Conservation (phyloP, 2,113 vertebrate species). For the Puntigrus tetrazona region DNA sequence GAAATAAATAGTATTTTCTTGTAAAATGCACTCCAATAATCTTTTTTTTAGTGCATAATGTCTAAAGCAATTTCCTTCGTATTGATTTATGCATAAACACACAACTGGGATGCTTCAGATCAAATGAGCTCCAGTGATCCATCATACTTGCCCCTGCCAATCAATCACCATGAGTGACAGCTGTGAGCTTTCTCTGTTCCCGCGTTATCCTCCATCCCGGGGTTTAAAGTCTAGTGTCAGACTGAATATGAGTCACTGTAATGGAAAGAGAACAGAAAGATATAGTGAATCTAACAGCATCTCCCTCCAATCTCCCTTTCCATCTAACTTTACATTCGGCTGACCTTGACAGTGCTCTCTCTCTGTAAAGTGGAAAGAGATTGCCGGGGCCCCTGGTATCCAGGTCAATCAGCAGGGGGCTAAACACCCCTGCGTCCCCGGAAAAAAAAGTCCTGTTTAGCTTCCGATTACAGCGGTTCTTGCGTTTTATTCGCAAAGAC, state of each 20-base stretch:
- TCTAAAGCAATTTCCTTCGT: not conserved
- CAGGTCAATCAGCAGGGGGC: slow-evolving; percentile 65
- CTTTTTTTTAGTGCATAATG: not conserved
- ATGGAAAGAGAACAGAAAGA: slow-evolving; percentile 28
- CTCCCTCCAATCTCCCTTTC: slow-evolving; percentile 33
- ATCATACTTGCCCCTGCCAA: not conserved
- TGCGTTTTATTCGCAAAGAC: slow-evolving; percentile 27
- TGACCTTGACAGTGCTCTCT: slow-evolving; percentile 28
- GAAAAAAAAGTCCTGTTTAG: slow-evolving; percentile 47
- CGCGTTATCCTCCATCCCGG: not conserved
- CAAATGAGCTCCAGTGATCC: slow-evolving; percentile 17
- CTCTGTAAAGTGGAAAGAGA: slow-evolving; percentile 44
- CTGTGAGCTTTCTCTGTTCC: not conserved
- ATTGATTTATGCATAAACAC: not conserved
- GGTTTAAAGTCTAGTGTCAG: slow-evolving; percentile 7
- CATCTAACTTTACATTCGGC: slow-evolving; percentile 35
- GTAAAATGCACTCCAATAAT: no score
- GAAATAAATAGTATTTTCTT: no score
- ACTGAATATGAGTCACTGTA: slow-evolving; percentile 23
- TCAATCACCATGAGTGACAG: slow-evolving; percentile 31
- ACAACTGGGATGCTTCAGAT: not conserved
- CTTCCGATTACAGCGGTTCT: slow-evolving; percentile 48
- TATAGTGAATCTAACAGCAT: slow-evolving; percentile 34
- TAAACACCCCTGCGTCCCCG: slow-evolving; percentile 25
- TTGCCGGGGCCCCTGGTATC: slow-evolving; percentile 27